Conservation (phyloP, 2,888 invertebrate genomes). For the Linhomoeus sp. region DNA sequence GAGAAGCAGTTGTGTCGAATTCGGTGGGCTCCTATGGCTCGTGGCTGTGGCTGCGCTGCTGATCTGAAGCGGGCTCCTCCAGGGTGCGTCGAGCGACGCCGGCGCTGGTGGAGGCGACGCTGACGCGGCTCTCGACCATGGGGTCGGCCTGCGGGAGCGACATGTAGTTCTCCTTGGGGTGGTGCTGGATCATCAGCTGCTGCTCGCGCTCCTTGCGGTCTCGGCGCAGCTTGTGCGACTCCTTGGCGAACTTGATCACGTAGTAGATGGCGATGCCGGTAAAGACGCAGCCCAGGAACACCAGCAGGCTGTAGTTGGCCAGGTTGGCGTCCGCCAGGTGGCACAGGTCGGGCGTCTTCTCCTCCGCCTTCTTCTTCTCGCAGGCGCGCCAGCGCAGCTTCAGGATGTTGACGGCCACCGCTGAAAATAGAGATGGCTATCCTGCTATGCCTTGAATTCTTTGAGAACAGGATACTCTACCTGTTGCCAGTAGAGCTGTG, state of each 20-base stretch:
- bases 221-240: too few species aligned
- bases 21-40: too few species aligned
- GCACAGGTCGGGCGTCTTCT: not conserved
- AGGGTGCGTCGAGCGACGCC: too few species aligned
- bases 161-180: not conserved
- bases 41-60: too few species aligned
- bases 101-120: too few species aligned
- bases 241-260: not conserved
- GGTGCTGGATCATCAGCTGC: not conserved
- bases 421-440: not conserved
- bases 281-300: not conserved
- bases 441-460: too few species aligned
- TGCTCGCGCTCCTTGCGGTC: too few species aligned
- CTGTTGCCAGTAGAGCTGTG: not conserved
- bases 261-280: not conserved
- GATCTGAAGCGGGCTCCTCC: too few species aligned
- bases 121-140: too few species aligned
- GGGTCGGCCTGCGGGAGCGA: not conserved
- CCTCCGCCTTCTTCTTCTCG: not conserved
- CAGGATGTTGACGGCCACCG: not conserved
- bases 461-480: too few species aligned
- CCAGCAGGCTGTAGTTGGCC: not conserved
- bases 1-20: too few species aligned
- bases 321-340: slow-evolving; percentile 1
- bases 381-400: not conserved